Percentiles rank a stretch among this genome's conserved stretches.
Evolutionary conservation across 2,888 invertebrate species (phyloP).

Genomic region (Iphiclides podalirius): DNA sequence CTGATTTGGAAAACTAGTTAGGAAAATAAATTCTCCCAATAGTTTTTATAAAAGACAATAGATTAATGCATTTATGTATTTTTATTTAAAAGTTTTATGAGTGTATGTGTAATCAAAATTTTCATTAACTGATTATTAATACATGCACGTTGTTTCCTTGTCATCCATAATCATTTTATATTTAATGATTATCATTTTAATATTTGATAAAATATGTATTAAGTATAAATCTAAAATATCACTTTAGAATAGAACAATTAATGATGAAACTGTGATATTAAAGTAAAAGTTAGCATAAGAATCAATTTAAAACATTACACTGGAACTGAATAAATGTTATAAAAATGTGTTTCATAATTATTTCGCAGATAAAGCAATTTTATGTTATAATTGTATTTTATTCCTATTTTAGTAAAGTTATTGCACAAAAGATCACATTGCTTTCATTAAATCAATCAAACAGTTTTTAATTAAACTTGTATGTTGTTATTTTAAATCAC

Average conservation of each 20-base stretch:
- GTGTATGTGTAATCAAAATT: constrained; percentile 16
- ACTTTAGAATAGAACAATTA: constrained; percentile 33
- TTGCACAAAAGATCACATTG: no score
- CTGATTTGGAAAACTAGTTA: constrained; percentile 15
- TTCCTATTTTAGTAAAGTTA: no score
- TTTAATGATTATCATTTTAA: constrained; percentile 15
- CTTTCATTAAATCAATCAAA: no score
- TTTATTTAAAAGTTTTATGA: constrained; percentile 12
- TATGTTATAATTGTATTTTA: no score
- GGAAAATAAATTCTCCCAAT: constrained; percentile 17
- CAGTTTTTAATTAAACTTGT: no score
- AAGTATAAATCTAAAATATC: constrained; percentile 23
- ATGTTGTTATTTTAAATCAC: no score
- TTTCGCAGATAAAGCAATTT: no score
- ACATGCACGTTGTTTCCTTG: constrained; percentile 18
- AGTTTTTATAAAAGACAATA: constrained; percentile 19
- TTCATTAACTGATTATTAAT: constrained; percentile 12
- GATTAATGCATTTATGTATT: constrained; percentile 10
- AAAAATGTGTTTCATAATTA: no score
- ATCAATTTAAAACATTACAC: constrained; percentile 55
- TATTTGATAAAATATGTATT: not conserved
- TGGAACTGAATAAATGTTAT: constrained; percentile 62
- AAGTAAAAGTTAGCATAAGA: constrained; percentile 60
- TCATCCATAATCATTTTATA: constrained; percentile 16
- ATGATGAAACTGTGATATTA: constrained; percentile 73